Conservation (phyloP, 2,797 vertebrate genomes). For the Rhabdomys pumilio region DNA sequence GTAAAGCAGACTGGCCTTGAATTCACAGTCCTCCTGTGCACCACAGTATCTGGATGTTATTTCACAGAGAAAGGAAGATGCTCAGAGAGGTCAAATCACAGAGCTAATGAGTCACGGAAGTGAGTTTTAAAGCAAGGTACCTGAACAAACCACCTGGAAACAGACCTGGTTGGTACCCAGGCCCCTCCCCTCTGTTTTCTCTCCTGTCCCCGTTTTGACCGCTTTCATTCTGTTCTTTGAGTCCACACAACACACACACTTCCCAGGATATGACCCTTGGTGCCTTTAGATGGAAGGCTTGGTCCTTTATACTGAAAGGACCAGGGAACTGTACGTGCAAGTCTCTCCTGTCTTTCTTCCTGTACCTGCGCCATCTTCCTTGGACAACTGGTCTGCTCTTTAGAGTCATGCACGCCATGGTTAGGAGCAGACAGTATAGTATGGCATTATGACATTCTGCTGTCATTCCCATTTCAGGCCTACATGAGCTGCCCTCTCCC, state of each 20-base stretch:
- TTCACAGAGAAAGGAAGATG: constrained; percentile 45
- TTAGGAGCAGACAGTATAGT: background rate
- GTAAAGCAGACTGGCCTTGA: background rate
- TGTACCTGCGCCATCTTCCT: background rate
- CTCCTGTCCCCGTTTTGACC: too few relatives aligned
- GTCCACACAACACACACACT: background rate
- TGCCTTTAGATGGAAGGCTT: constrained; percentile 39
- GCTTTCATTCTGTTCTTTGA: background rate
- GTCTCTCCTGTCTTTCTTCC: background rate
- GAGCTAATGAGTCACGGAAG: background rate
- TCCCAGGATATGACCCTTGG: background rate
- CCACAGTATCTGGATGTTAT: too few relatives aligned
- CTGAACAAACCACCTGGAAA: background rate
- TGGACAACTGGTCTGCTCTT: background rate
- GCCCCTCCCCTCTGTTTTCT: background rate
- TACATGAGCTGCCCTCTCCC: background rate
- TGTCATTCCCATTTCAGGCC: background rate
- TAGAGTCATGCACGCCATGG: background rate
- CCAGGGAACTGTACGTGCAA: background rate
- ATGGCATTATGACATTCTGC: background rate
- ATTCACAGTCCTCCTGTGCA: background rate
- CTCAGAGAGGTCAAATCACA: constrained; percentile 52
- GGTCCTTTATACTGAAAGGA: background rate
- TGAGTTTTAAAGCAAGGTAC: background rate
- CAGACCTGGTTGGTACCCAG: background rate